Evolutionary conservation across 2,113 vertebrate species (phyloP).

Genomic region (Carassius carassius): DNA sequence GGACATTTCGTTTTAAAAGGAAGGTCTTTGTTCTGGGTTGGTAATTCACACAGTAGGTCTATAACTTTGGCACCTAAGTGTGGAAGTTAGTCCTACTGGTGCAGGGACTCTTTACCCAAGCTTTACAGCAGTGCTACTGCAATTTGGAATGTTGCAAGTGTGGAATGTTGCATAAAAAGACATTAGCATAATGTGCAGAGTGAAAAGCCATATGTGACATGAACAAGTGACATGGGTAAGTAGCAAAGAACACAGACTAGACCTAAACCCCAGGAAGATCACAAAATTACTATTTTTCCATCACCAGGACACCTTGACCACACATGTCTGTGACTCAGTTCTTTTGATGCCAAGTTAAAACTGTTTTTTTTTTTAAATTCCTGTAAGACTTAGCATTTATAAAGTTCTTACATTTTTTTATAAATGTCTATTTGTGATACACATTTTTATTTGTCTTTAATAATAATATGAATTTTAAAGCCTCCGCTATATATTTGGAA

Average conservation of each 20-base stretch:
- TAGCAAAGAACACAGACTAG: background rate
- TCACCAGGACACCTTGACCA: background rate
- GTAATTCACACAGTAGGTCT: background rate
- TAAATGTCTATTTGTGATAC: background rate
- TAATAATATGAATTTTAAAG: no score
- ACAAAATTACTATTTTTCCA: background rate
- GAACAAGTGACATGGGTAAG: background rate
- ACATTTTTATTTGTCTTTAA: background rate
- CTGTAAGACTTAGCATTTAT: background rate
- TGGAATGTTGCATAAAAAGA: background rate
- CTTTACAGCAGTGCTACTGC: background rate
- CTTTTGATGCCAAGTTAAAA: background rate
- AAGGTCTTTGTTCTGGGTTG: background rate
- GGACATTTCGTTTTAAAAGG: background rate
- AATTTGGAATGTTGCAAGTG: background rate
- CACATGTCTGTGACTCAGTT: background rate
- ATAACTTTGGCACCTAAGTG: background rate
- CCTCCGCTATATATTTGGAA: no score
- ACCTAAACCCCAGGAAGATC: background rate
- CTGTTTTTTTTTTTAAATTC: background rate
- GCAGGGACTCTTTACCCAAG: background rate
- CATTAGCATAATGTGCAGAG: background rate
- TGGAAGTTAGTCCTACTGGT: background rate
- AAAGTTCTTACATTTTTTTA: background rate
- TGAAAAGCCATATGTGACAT: background rate